phyloP scores from a whole-genome alignment of 2,113 vertebrate genomes.

The Elachura formosa region DNA sequence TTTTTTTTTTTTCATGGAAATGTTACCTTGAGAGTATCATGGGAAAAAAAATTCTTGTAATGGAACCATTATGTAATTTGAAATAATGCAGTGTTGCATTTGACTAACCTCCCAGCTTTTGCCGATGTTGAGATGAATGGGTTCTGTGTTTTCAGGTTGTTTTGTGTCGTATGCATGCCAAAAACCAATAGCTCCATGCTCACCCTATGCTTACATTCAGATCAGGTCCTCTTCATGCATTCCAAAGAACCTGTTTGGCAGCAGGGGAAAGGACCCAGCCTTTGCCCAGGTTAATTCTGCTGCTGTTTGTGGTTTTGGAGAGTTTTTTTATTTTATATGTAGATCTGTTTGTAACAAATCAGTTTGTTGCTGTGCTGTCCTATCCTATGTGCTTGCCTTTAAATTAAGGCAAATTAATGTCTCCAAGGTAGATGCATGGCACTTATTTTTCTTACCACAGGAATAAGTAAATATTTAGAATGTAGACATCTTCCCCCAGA shows the following conservation, averaged over 20 bases:
- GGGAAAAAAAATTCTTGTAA: not conserved
- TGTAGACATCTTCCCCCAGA: not conserved
- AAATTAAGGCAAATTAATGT: not conserved
- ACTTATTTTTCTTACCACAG: not conserved
- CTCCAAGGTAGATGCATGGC: not conserved
- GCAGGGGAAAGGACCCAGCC: not conserved
- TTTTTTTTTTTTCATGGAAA: not conserved
- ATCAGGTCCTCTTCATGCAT: not conserved
- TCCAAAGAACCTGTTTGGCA: not conserved
- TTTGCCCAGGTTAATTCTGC: not conserved
- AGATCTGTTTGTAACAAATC: not conserved
- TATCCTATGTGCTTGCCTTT: not conserved
- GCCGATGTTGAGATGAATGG: not conserved
- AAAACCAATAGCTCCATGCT: not conserved
- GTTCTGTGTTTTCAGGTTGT: not conserved
- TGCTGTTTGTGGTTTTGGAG: not conserved
- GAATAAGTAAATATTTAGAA: not conserved
- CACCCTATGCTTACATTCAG: not conserved
- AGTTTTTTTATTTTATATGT: not conserved
- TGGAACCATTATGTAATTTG: not conserved
- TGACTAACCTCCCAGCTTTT: not conserved
- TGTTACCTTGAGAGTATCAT: not conserved
- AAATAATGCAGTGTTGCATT: not conserved
- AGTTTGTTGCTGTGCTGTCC: not conserved
- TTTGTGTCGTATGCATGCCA: not conserved